phyloP scores from a whole-genome alignment of 2,113 vertebrate species.

The Danio rerio region GRCz12tu NC_133195.1:50022501-50023000 shows the following conservation, averaged over 20 bases:
- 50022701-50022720: conserved; percentile 37
- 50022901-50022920: neutral
- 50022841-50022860: conserved; percentile 31
- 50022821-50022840: conserved; percentile 27
- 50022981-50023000: neutral
- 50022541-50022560: too few species aligned
- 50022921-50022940: too few species aligned
- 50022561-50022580: too few species aligned
- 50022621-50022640: neutral
- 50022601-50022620: neutral
- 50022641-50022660: conserved; percentile 22
- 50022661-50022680: neutral
- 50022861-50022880: neutral
- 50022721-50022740: conserved; percentile 52
- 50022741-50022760: conserved; percentile 41
- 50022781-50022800: conserved; percentile 53
- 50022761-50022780: conserved; percentile 53
- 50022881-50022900: neutral
- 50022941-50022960: too few species aligned
- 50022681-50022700: conserved; percentile 27
- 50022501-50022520: too few species aligned
- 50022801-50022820: conserved; percentile 60
- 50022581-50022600: too few species aligned
- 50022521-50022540: too few species aligned
- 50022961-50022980: neutral